Evolutionary conservation across 2,888 invertebrate species (phyloP), one percentile per base, ranked within the genome.

Genomic region (Dendrolimus houi): DNA sequence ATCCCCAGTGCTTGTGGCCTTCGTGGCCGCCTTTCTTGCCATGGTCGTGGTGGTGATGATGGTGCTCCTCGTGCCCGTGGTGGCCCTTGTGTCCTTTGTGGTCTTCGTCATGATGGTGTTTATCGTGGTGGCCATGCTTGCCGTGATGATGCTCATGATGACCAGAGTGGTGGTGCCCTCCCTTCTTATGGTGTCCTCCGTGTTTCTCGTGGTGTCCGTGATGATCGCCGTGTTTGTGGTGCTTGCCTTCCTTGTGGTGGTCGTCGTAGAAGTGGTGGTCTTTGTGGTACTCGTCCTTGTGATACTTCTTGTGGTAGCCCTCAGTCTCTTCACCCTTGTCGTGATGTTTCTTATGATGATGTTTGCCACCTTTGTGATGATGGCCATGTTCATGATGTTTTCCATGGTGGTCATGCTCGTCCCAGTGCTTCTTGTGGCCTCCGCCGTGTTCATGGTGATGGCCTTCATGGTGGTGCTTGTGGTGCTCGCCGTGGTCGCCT

Each of bases 221-320:
- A 77, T 94, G 94, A 69, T 95, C 91, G 9, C 96, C 96, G 70
- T 95, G 94, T 73, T 96, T 96, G 77, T 94, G 93, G 76, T 96
- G 96, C 74, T 96, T 94, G 55, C 96, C 96, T 59, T 95, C 95
- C 74, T 96, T 95, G 82, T 96, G 95, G 74, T 94, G 94, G 76
- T 96, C 96, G 69, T 96, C 96, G 83, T 96, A 96, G 92, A 96
- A 96, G 89, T 96, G 96, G 78, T 96, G 96, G 72, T 96, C 95
- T 81, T 96, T 96, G 74, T 95, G 94, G 81, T 94, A 96, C 77
- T 96, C 96, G 75, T 96, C 96, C 78, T 97, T 96, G 81, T 96
- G 95, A 70, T 95, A 94, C 72, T 96, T 96, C 83, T 96, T 95
- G 77, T 96, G 96, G 80, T 95, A 96, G 9, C 96, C 96, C 63